phyloP scores from a whole-genome alignment of 2,797 vertebrate species.

The Periophthalmus magnuspinnatus region DNA sequence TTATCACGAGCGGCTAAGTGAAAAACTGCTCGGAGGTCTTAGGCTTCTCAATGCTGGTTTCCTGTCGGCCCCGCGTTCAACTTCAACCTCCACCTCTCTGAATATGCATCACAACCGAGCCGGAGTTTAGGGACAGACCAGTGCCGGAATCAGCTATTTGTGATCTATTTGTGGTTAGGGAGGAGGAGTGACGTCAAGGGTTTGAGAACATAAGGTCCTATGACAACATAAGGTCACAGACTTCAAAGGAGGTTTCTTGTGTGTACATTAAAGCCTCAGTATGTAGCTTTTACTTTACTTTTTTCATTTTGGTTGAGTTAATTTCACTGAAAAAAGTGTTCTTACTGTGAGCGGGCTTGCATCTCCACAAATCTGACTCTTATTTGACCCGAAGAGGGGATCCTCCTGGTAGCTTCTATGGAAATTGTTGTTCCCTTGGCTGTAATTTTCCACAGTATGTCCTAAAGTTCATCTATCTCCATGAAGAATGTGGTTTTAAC shows the following conservation, averaged over 20 bases:
- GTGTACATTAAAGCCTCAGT: background rate
- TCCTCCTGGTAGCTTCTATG: too few relatives aligned
- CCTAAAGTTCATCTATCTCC: too few relatives aligned
- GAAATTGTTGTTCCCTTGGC: too few relatives aligned
- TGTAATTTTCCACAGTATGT: too few relatives aligned
- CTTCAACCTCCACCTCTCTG: constrained; percentile 89
- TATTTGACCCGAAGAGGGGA: too few relatives aligned
- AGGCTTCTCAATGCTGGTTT: constrained; percentile 84
- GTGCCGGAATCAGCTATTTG: constrained; percentile 34
- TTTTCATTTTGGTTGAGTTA: too few relatives aligned
- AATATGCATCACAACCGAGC: constrained; percentile 84
- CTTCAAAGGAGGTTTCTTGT: background rate
- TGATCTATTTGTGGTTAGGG: constrained; percentile 19
- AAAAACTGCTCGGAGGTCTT: constrained; percentile 80
- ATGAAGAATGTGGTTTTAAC: too few relatives aligned
- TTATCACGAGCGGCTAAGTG: constrained; percentile 50
- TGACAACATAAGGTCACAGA: background rate
- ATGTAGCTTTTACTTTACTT: too few relatives aligned
- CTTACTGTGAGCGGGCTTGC: too few relatives aligned
- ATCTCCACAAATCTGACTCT: too few relatives aligned
- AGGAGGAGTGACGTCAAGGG: background rate
- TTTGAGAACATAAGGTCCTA: background rate
- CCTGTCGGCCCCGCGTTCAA: constrained; percentile 88
- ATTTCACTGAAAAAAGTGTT: too few relatives aligned
- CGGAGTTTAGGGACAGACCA: constrained; percentile 69